Percentiles rank a stretch among this genome's conserved stretches.
Conservation (phyloP, 2,888 invertebrate species). For the Brassicogethes aeneus region DNA sequence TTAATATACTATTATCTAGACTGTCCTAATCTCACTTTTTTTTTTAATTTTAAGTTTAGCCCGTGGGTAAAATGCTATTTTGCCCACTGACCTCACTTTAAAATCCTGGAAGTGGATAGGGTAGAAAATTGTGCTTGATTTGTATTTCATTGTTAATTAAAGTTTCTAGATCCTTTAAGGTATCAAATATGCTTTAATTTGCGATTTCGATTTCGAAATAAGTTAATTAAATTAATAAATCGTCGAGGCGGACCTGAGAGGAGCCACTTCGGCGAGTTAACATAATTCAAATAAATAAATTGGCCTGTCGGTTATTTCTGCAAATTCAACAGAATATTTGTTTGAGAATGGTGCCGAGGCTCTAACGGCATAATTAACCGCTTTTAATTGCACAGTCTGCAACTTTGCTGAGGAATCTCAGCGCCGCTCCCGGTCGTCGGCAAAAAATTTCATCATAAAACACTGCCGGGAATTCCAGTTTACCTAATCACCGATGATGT, state of each 20-base stretch:
- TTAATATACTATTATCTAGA: no score
- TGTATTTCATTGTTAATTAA: no score
- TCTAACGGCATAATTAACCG: slow-evolving; percentile 27
- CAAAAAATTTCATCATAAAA: not conserved
- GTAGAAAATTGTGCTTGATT: no score
- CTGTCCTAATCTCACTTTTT: no score
- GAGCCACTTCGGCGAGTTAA: slow-evolving; percentile 15
- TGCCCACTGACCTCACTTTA: no score
- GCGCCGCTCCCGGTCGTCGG: not conserved
- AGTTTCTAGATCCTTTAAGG: no score
- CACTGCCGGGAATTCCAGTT: not conserved
- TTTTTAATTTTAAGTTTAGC: no score
- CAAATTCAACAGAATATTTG: slow-evolving; percentile 12
- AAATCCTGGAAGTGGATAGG: no score
- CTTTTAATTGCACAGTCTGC: slow-evolving; percentile 32
- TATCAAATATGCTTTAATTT: no score
- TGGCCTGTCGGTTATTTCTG: slow-evolving; percentile 10
- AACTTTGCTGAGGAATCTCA: slow-evolving; percentile 15
- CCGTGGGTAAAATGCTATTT: no score
- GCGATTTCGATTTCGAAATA: no score
- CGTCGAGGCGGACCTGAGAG: not conserved
- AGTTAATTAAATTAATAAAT: not conserved
- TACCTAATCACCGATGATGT: not conserved
- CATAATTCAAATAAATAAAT: slow-evolving; percentile 29
- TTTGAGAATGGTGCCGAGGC: slow-evolving; percentile 1